These are phyloP conservation scores for Macaria notata DNA, from an alignment of 2,888 invertebrate genomes.

Conservation along the genomic window DNA sequence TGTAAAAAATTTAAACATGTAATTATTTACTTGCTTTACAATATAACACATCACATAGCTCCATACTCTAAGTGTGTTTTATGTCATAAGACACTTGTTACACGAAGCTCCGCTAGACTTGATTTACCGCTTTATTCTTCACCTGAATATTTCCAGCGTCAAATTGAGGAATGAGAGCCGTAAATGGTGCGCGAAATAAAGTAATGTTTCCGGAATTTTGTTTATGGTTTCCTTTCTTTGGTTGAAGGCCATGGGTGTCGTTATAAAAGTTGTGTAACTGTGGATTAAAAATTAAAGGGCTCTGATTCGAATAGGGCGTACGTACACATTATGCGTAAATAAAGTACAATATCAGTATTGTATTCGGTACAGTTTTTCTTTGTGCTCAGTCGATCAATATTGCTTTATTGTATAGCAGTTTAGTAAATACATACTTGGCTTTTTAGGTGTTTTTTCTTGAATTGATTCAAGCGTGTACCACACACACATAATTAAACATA, in stretches of 20 bases:
- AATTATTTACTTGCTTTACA: too few relatives aligned
- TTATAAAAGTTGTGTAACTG: background rate
- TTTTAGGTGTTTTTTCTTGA: too few relatives aligned
- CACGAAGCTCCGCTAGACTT: conserved; percentile 18
- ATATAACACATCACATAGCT: too few relatives aligned
- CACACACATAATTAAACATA: too few relatives aligned
- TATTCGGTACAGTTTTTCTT: too few relatives aligned
- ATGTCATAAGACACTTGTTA: conserved; percentile 26
- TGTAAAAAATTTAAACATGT: too few relatives aligned
- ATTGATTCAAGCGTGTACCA: too few relatives aligned
- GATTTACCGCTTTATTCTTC: conserved; percentile 22
- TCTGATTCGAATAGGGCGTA: background rate
- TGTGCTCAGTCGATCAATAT: too few relatives aligned
- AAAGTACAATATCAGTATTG: too few relatives aligned
- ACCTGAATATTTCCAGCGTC: conserved; percentile 23
- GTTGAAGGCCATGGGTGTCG: conserved; percentile 1
- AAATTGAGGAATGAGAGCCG: conserved; percentile 19
- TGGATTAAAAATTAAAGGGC: background rate
- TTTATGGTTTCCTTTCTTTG: conserved; percentile 13
- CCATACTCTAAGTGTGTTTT: conserved; percentile 16
- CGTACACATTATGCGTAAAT: too few relatives aligned
- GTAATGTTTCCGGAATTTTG: conserved; percentile 18
- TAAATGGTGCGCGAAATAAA: conserved; percentile 19
- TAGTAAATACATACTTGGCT: too few relatives aligned
- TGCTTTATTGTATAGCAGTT: too few relatives aligned